phyloP scores from a whole-genome alignment of 2,888 invertebrate species.

The Drosophila tanythrix region DNA sequence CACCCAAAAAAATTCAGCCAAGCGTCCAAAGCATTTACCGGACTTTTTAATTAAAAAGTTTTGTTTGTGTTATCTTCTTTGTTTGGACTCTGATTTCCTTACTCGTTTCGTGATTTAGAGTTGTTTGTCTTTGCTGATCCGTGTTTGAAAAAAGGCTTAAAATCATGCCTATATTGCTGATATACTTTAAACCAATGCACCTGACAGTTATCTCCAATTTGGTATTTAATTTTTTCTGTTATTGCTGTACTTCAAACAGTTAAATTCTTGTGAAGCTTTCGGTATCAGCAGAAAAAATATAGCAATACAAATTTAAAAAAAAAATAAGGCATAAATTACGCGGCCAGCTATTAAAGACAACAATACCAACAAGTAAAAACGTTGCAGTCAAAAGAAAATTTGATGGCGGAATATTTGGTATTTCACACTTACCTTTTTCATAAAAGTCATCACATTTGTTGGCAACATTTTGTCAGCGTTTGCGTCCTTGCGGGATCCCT shows the following conservation, averaged over 20 bases:
- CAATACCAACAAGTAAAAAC: constrained; percentile 21
- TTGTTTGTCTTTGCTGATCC: constrained; percentile 49
- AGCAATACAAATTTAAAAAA: constrained; percentile 34
- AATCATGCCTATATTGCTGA: constrained; percentile 11
- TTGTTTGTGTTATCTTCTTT: constrained; percentile 56
- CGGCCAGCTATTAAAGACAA: constrained; percentile 39
- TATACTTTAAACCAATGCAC: constrained; percentile 26
- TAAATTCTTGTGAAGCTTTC: constrained; percentile 60
- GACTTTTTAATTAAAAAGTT: constrained; percentile 81
- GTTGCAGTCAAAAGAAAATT: constrained; percentile 1
- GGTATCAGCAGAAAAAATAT: constrained; percentile 31
- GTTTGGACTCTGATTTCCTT: constrained; percentile 1
- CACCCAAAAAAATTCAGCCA: constrained; percentile 34
- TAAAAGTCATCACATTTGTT: constrained; percentile 95
- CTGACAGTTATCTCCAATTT: constrained; percentile 44
- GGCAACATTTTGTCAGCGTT: constrained; percentile 89
- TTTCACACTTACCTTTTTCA: constrained; percentile 94
- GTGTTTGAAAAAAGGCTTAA: constrained; percentile 49
- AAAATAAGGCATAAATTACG: constrained; percentile 48
- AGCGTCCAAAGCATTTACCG: constrained; percentile 68
- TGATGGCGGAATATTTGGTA: constrained; percentile 7
- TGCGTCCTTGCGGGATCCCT: constrained; percentile 12
- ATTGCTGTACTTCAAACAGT: constrained; percentile 28
- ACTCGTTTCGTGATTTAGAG: constrained; percentile 15
- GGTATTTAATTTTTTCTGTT: constrained; percentile 34